phyloP scores from a whole-genome alignment of 1,140 invertebrate genomes.

The Meloidogyne floridensis region DNA sequence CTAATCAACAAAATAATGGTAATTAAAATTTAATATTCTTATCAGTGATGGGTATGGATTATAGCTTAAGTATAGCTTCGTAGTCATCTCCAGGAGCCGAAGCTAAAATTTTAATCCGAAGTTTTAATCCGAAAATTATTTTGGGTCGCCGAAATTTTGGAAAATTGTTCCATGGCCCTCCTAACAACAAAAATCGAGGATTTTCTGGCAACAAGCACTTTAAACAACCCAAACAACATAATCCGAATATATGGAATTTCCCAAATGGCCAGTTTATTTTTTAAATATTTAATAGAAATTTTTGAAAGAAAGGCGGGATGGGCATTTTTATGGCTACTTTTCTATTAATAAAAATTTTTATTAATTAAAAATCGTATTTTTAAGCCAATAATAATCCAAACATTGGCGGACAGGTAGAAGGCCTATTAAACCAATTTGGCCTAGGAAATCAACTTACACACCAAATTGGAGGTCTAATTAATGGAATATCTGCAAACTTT shows the following conservation, averaged over 20 bases:
- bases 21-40: not conserved
- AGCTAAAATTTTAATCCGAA: too few species aligned
- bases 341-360: too few species aligned
- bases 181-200: not conserved
- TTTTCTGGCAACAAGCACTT: not conserved
- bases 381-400: not conserved
- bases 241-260: not conserved
- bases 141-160: not conserved
- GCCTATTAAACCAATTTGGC: constrained; percentile 17
- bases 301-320: not conserved
- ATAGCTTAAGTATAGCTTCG: too few species aligned
- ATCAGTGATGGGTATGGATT: too few species aligned
- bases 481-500: constrained; percentile 9
- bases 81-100: too few species aligned
- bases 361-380: too few species aligned
- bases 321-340: not conserved
- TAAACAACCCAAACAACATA: not conserved
- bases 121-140: not conserved
- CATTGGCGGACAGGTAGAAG: constrained; percentile 14
- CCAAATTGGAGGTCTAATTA: constrained; percentile 22
- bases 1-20: not conserved
- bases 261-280: not conserved
- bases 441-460: constrained; percentile 20
- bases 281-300: too few species aligned
- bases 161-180: not conserved